A percentile compares a stretch with the other conserved stretches of the same genome.
Conservation (phyloP, 2,113 vertebrate species). For the Piprites chloris region DNA sequence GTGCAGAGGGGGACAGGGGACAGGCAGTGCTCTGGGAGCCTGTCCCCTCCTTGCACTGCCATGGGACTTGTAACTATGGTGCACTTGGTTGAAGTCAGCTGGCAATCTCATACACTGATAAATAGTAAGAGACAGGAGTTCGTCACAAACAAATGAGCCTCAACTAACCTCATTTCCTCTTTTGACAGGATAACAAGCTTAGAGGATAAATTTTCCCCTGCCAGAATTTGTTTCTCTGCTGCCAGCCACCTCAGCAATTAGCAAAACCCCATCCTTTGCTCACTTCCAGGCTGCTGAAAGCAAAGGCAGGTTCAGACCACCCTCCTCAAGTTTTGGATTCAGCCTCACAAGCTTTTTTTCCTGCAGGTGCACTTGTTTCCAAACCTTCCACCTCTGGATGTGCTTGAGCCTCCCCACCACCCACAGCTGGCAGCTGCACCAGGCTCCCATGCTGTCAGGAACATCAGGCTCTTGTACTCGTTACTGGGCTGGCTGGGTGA, state of each 20-base stretch:
- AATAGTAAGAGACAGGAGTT: constrained; percentile 49
- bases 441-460: neutral
- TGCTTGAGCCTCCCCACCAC: neutral
- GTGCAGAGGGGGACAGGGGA: neutral
- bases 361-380: neutral
- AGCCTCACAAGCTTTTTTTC: neutral
- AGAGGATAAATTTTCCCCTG: constrained; percentile 40
- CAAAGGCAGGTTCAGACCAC: neutral
- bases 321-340: neutral
- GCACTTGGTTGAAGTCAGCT: neutral
- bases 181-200: constrained; percentile 59
- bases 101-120: neutral
- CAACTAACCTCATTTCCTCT: constrained; percentile 50
- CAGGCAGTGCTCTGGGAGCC: neutral
- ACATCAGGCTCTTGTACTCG: accelerated
- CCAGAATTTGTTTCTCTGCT: constrained; percentile 3
- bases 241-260: constrained; percentile 36
- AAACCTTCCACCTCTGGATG: neutral
- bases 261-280: neutral
- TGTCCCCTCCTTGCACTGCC: neutral
- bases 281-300: neutral
- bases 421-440: neutral
- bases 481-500: neutral
- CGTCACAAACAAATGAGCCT: constrained; percentile 49
- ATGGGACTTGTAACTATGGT: accelerated